Percentiles rank a stretch among this genome's conserved stretches.
These are phyloP conservation scores for Scylla paramamosain DNA, from an alignment of 1,140 invertebrate species.

Conservation along the genomic window DNA sequence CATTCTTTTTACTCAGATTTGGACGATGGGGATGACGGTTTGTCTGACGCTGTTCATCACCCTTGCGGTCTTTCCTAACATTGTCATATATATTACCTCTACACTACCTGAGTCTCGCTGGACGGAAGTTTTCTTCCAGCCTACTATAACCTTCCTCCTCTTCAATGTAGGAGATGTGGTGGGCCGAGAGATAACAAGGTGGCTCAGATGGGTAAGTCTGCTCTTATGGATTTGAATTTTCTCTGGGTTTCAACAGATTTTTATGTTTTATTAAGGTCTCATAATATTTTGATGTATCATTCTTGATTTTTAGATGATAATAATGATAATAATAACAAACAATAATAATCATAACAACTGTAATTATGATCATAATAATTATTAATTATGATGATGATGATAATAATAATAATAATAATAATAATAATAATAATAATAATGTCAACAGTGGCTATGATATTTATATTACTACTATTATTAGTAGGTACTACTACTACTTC, in stretches of 20 bases:
- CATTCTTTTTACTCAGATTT: conserved; percentile 79
- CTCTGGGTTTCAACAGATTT: background rate
- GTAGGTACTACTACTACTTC: no score
- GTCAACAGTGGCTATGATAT: no score
- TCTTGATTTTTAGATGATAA: no score
- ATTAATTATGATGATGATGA: no score
- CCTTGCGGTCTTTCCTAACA: conserved; percentile 90
- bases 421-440: no score
- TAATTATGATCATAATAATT: no score
- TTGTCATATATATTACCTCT: conserved; percentile 84
- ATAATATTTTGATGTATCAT: no score
- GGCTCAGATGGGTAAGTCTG: conserved; percentile 69
- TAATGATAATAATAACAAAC: no score
- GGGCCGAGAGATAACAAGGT: conserved; percentile 83
- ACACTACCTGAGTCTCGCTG: conserved; percentile 50
- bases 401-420: no score
- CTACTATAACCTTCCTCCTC: conserved; percentile 93
- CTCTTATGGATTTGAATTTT: background rate
- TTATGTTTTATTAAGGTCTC: no score
- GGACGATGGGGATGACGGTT: conserved; percentile 86
- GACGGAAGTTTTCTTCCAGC: conserved; percentile 87
- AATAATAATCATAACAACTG: no score
- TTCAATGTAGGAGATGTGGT: conserved; percentile 94
- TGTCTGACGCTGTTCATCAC: conserved; percentile 90
- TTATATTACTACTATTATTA: no score